Percentiles rank a stretch among this genome's conserved stretches.
These are phyloP conservation scores for Philereme transversata DNA, from an alignment of 2,888 invertebrate species.

Conservation along the genomic window DNA sequence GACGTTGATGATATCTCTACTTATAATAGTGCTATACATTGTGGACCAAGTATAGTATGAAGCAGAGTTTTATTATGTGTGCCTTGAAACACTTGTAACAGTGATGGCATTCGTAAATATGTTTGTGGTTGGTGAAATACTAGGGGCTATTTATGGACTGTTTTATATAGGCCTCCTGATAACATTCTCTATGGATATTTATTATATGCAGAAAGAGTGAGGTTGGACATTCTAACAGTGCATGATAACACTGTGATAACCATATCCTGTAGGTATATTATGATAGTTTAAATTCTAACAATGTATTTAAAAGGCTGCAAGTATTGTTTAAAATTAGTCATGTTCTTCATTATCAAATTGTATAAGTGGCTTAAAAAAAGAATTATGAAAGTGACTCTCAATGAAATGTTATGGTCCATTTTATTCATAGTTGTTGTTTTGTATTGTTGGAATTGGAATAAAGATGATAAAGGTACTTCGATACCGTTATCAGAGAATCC, in stretches of 20 bases:
- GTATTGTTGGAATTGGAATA: constrained; percentile 43
- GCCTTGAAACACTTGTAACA: constrained; percentile 57
- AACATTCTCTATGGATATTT: constrained; percentile 65
- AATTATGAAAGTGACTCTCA: constrained; percentile 49
- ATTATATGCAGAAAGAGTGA: constrained; percentile 65
- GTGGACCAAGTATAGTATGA: constrained; percentile 74
- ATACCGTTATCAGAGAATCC: constrained; percentile 47
- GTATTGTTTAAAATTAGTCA: constrained; percentile 34
- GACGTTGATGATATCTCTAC: constrained; percentile 70
- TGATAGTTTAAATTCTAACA: constrained; percentile 20
- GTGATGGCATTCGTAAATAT: constrained; percentile 52
- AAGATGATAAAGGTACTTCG: constrained; percentile 29
- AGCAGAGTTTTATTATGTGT: constrained; percentile 67
- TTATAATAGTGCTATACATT: constrained; percentile 69
- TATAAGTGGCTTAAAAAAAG: constrained; percentile 43
- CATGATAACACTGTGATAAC: constrained; percentile 20
- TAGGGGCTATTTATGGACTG: constrained; percentile 67
- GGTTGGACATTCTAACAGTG: constrained; percentile 57
- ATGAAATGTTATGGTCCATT: constrained; percentile 48
- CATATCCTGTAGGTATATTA: background rate
- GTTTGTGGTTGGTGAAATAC: constrained; percentile 51
- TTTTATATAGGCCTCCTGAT: constrained; percentile 72
- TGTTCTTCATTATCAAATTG: constrained; percentile 45
- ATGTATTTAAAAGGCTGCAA: constrained; percentile 31
- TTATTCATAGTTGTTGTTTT: constrained; percentile 43